Percentiles rank a stretch among this genome's conserved stretches.
Conservation (phyloP, 2,113 vertebrate genomes). For the Pseudopipra pipra region DNA sequence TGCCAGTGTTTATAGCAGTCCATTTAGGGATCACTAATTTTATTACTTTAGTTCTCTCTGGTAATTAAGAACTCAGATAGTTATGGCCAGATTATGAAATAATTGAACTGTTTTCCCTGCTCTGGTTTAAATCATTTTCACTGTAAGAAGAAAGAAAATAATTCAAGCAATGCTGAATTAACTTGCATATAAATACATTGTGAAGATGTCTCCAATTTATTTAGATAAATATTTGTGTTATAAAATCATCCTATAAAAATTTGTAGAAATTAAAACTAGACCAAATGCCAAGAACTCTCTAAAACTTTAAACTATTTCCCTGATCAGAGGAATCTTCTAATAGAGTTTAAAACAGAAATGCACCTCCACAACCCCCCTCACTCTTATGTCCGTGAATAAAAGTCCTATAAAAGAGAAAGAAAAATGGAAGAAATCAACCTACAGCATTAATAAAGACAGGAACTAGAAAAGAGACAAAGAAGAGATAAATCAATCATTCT, state of each 20-base stretch:
- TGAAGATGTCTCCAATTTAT: background rate
- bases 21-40: conserved; percentile 45
- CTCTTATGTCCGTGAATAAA: background rate
- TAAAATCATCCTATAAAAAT: background rate
- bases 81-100: background rate
- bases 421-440: background rate
- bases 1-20: background rate
- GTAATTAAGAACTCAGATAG: conserved; percentile 20
- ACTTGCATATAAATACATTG: background rate
- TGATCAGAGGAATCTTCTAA: background rate
- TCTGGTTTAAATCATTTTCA: conserved; percentile 12
- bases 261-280: background rate
- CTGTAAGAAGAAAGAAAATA: background rate
- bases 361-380: fast-evolving
- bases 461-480: background rate
- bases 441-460: background rate
- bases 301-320: background rate
- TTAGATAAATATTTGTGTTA: background rate
- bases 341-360: background rate
- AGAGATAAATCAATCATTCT: background rate
- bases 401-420: background rate
- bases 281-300: background rate
- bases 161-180: background rate
- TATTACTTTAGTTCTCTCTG: background rate
- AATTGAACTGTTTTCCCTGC: conserved; percentile 28